A percentile compares a stretch with the other conserved stretches of the same genome.
Conservation (phyloP, 2,113 vertebrate genomes). For the Mobula hypostoma region DNA sequence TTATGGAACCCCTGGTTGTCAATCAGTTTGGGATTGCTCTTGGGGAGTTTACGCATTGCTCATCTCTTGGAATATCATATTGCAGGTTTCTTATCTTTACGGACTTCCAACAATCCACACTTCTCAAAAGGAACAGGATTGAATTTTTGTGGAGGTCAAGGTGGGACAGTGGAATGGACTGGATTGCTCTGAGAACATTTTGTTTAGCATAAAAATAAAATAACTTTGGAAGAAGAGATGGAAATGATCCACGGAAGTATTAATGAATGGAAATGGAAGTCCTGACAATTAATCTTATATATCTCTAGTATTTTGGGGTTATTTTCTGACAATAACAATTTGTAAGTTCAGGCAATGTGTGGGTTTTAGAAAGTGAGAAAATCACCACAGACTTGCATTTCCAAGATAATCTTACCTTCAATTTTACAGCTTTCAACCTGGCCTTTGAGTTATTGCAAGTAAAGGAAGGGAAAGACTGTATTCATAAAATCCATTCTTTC, state of each 20-base stretch:
- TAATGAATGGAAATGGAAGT: not conserved
- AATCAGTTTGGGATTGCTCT: not conserved
- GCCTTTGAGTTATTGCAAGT: not conserved
- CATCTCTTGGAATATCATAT: not conserved
- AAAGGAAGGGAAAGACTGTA: not conserved
- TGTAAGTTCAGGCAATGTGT: not conserved
- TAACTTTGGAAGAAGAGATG: not conserved
- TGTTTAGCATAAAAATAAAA: not conserved
- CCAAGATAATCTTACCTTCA: not conserved
- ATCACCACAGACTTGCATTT: not conserved
- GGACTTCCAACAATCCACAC: not conserved
- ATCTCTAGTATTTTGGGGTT: not conserved
- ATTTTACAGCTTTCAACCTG: not conserved
- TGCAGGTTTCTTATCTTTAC: not conserved
- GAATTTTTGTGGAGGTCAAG: too few species aligned
- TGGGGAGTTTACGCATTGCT: not conserved
- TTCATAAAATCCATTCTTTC: not conserved
- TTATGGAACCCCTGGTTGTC: too few species aligned
- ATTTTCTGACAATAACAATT: not conserved
- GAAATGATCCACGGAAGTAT: not conserved
- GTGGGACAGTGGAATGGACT: too few species aligned
- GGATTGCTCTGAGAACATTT: too few species aligned
- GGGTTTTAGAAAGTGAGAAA: not conserved
- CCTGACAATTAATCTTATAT: not conserved
- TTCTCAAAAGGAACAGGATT: conserved; percentile 17